Evolutionary conservation across 2,113 vertebrate species (phyloP), one percentile per base, ranked within the genome.

Genomic region (Dicerorhinus sumatrensis): DNA sequence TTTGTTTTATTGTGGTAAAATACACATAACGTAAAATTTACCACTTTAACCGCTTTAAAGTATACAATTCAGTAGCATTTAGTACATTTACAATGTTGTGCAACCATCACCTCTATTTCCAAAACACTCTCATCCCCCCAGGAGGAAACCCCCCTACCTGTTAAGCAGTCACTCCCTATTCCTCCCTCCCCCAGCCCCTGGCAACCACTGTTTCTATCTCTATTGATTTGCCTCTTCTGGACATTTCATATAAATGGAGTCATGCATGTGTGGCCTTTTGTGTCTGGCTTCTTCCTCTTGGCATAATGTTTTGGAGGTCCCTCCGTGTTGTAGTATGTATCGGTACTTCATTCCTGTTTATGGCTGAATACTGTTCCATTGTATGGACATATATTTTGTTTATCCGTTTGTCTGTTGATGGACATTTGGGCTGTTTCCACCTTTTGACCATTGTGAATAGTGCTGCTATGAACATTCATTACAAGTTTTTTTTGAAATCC

Each of bases 241-340:
- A 36, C 17, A 5, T 36, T n/a, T 51, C 36, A 0, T 29, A 29
- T 12, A 76, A 65, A 51, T 14, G 42, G 72, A 51, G 36, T 76
- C 72, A 16, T 4, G 21, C 16, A 9, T 2, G 2, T 51, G 58
- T 36, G 42, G 46, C 16, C 42, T 65, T 51, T 18, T 29, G 72
- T 17, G 42, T 65, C 46, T 10, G 73, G 46, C 56, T 11, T 9
- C 87, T 36, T 54, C 17, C 83, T 14, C 46, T n/a, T 36, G 16
- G 72, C 31, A 2, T 33, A 17, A 10, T 5, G 58, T 76, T 27
- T 48, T 16, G 42, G 8, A 65, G 72, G 20, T 51, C 87, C 5
- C 1, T 18, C 39, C 31, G 1, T 5, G 31, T 8, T 13, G 2
- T 7, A 13, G 25, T 1, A 2, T 16, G 10, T 14, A 7, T 48